Percentiles rank a stretch among this genome's conserved stretches.
Evolutionary conservation across 2,113 vertebrate genomes (phyloP).

Genomic region (Onychorhynchus coronatus): DNA sequence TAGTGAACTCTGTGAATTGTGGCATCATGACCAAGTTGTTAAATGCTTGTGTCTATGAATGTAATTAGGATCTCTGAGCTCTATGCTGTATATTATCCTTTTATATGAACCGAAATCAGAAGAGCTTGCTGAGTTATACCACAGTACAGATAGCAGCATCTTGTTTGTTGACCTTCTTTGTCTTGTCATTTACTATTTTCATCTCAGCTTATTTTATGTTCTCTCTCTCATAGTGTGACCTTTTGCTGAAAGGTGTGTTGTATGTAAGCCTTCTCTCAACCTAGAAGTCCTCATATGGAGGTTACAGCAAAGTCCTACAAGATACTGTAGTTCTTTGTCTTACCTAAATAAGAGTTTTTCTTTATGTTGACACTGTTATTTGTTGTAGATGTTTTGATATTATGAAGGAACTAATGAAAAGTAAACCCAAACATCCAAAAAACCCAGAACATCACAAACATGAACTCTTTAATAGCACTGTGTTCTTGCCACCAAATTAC

Average conservation of each 20-base stretch:
- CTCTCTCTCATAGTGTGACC: rapidly evolving
- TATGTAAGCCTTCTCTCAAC: neutral
- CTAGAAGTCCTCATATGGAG: neutral
- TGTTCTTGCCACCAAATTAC: neutral
- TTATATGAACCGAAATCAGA: neutral
- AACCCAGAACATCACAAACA: rapidly evolving
- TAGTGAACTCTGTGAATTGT: neutral
- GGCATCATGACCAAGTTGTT: neutral
- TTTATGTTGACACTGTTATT: neutral
- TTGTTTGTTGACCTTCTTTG: neutral
- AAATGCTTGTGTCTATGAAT: neutral
- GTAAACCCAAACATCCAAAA: neutral
- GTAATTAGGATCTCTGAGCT: neutral
- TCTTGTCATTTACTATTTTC: neutral
- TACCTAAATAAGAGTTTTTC: neutral
- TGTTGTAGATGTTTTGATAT: neutral
- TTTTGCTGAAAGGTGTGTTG: neutral
- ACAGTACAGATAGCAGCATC: neutral
- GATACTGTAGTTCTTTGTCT: neutral
- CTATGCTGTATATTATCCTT: neutral
- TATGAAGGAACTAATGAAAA: neutral
- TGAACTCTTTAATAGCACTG: neutral
- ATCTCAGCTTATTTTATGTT: neutral
- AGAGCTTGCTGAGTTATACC: neutral
- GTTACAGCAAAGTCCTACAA: neutral